Conservation (phyloP, 37 sponge, comb jelly and placozoan species). For the Lycopodina hypogea region DNA sequence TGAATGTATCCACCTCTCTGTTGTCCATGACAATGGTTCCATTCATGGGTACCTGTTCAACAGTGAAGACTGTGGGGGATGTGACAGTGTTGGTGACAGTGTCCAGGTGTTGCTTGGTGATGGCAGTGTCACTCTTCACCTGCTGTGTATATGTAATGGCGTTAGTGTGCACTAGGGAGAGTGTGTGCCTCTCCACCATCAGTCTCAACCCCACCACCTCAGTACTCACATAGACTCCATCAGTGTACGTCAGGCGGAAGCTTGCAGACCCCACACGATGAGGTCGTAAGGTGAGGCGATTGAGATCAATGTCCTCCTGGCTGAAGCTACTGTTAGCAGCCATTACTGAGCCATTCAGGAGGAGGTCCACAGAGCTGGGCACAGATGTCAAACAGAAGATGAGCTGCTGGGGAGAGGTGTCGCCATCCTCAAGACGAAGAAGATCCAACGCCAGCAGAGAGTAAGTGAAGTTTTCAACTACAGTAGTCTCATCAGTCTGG, state of each 20-base stretch:
- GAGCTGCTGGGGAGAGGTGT: slow-evolving; percentile 37
- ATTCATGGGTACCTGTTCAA: neutral
- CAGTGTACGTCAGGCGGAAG: slow-evolving; percentile 25
- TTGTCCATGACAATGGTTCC: neutral
- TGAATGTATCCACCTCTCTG: neutral
- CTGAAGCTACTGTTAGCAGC: slow-evolving; percentile 23
- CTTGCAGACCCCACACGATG: neutral
- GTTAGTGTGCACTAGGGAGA: neutral
- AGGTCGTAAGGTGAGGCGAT: slow-evolving; percentile 15
- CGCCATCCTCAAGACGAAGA: slow-evolving; percentile 42
- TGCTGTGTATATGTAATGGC: slow-evolving; percentile 24
- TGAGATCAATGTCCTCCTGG: slow-evolving; percentile 42
- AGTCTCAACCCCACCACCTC: neutral
- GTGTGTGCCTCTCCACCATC: neutral
- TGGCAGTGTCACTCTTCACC: neutral
- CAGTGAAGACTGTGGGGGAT: slow-evolving; percentile 19
- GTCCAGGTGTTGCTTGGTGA: slow-evolving; percentile 11
- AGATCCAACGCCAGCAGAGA: neutral
- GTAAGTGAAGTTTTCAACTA: slow-evolving; percentile 21
- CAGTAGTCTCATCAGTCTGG: neutral
- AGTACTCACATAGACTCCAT: neutral
- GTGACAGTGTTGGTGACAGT: slow-evolving; percentile 41
- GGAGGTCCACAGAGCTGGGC: slow-evolving; percentile 2
- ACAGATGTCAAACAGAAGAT: neutral
- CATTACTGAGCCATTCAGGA: neutral